Evolutionary conservation across 2,797 vertebrate genomes (phyloP).

Genomic region (Emys orbicularis): DNA sequence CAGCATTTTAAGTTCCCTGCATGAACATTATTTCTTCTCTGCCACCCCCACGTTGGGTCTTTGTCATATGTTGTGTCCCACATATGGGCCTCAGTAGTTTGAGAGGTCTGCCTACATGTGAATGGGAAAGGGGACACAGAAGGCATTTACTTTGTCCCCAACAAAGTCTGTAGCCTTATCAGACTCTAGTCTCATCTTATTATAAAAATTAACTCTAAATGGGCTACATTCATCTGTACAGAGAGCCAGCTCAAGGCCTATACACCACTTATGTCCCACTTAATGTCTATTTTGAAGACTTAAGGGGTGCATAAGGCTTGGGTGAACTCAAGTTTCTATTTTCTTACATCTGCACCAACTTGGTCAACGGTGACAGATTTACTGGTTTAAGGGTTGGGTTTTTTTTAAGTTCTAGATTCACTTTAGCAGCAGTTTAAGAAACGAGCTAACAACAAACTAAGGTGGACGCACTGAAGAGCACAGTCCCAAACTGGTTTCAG

Average conservation of each 20-base stretch:
- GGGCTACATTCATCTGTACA: neutral
- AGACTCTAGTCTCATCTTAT: neutral
- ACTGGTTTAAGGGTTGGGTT: neutral
- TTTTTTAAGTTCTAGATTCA: neutral
- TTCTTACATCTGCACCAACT: neutral
- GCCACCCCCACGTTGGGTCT: neutral
- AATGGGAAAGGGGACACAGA: neutral
- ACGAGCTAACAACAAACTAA: neutral
- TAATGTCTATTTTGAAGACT: neutral
- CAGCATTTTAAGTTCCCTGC: neutral
- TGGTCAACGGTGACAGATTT: neutral
- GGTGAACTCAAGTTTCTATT: neutral
- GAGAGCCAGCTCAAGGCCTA: neutral
- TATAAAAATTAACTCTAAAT: neutral
- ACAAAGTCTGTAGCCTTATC: neutral
- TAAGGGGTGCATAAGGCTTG: neutral
- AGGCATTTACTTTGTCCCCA: neutral
- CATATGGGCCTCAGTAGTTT: neutral
- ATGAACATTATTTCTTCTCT: neutral
- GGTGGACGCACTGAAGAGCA: neutral
- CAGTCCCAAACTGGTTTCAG: neutral
- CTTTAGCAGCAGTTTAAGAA: neutral
- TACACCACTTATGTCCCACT: neutral
- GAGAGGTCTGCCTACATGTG: fast-evolving
- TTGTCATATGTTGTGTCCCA: neutral